phyloP scores from a whole-genome alignment of 1,140 invertebrate genomes.

The Macrobrachium rosenbergii region DNA sequence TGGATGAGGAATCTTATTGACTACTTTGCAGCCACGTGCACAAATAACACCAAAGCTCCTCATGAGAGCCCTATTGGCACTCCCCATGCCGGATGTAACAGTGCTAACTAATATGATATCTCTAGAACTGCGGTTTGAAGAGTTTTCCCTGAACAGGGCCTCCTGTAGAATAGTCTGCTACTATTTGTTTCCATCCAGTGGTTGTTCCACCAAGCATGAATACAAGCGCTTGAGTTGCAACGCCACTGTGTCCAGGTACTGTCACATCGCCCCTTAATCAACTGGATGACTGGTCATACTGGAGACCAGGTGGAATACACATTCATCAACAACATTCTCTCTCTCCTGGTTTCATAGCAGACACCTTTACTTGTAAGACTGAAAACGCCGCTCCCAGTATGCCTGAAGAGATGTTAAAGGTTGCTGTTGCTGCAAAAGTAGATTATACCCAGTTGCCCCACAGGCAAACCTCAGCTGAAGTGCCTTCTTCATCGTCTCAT shows the following conservation, averaged over 20 bases:
- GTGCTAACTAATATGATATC: neutral
- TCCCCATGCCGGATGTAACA: conserved; percentile 2
- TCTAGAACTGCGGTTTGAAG: neutral
- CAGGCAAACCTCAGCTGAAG: conserved; percentile 15
- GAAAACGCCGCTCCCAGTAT: too few species aligned
- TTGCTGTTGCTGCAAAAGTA: conserved; percentile 11
- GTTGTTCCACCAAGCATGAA: neutral
- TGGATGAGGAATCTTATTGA: conserved; percentile 3
- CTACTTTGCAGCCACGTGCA: neutral
- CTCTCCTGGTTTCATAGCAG: too few species aligned
- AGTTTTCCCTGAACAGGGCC: neutral
- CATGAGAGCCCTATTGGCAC: too few species aligned
- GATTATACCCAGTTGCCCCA: neutral
- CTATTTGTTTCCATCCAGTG: neutral
- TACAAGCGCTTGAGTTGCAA: conserved; percentile 1
- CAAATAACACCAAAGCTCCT: neutral
- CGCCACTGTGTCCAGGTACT: neutral
- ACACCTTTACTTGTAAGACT: too few species aligned
- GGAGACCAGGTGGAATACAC: too few species aligned
- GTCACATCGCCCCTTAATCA: neutral
- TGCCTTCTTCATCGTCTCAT: conserved; percentile 22
- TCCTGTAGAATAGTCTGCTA: conserved; percentile 19
- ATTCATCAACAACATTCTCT: too few species aligned
- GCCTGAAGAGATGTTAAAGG: too few species aligned
- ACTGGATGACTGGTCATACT: too few species aligned